Evolutionary conservation across 2,888 invertebrate species (phyloP).

Genomic region (Alcis repandata): DNA sequence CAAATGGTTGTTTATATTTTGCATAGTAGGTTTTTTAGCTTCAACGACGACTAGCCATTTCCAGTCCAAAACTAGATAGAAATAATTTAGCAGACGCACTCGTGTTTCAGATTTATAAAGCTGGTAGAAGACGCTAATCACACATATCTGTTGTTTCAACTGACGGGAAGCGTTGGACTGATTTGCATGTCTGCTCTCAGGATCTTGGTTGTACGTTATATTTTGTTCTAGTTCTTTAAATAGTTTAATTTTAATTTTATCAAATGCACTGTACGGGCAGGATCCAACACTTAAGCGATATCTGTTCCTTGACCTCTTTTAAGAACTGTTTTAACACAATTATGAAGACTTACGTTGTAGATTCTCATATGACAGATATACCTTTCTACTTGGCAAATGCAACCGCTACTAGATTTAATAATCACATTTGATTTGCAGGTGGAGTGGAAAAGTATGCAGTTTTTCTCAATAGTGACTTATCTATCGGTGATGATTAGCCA

Average conservation of each 20-base stretch:
- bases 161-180: constrained; percentile 80
- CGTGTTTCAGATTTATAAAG: constrained; percentile 71
- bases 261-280: too few relatives aligned
- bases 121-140: constrained; percentile 82
- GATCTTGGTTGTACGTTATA: constrained; percentile 66
- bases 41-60: too few relatives aligned
- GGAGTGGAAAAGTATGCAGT: constrained; percentile 78
- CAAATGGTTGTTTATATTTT: too few relatives aligned
- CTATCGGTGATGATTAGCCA: constrained; percentile 82
- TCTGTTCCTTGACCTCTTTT: too few relatives aligned
- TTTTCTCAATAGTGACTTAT: constrained; percentile 72
- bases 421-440: constrained; percentile 56
- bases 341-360: too few relatives aligned
- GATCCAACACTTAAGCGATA: too few relatives aligned
- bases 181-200: constrained; percentile 79
- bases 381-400: too few relatives aligned
- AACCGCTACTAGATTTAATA: too few relatives aligned
- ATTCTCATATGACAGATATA: too few relatives aligned
- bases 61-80: too few relatives aligned
- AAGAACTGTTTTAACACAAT: too few relatives aligned
- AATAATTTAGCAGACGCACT: background rate
- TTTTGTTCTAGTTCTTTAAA: background rate
- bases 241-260: background rate
- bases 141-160: constrained; percentile 81
- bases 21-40: too few relatives aligned